These are phyloP conservation scores for Pluvianellus socialis DNA, from an alignment of 2,113 vertebrate species.

Conservation along the genomic window DNA sequence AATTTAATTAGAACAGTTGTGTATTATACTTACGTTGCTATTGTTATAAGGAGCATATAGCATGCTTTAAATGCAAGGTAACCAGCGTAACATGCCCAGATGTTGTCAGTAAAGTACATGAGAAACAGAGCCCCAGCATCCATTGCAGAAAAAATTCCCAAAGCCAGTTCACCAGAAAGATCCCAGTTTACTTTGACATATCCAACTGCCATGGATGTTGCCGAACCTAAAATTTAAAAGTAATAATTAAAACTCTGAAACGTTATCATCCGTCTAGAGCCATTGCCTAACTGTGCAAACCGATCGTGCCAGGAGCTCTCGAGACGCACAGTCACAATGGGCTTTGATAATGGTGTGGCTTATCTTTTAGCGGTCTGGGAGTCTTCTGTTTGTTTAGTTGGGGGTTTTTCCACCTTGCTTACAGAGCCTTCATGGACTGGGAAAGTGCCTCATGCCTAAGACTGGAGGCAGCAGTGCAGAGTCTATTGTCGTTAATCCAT, in stretches of 20 bases:
- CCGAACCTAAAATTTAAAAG: slow-evolving; percentile 77
- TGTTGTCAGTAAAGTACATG: slow-evolving; percentile 82
- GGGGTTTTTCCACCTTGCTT: not conserved
- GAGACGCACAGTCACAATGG: too few species aligned
- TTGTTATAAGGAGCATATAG: slow-evolving; percentile 92
- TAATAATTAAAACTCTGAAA: not conserved
- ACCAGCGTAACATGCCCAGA: slow-evolving; percentile 87
- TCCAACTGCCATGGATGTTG: slow-evolving; percentile 82
- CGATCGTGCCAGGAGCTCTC: not conserved
- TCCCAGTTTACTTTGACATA: slow-evolving; percentile 84
- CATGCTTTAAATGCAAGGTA: slow-evolving; percentile 87
- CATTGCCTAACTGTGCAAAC: not conserved
- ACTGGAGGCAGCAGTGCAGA: not conserved
- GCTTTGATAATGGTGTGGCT: not conserved
- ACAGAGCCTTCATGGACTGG: not conserved
- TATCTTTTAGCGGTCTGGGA: not conserved
- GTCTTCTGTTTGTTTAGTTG: not conserved
- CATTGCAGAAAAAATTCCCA: slow-evolving; percentile 84
- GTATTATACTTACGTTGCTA: slow-evolving; percentile 84
- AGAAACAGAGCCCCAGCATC: slow-evolving; percentile 81
- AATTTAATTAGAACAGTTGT: not conserved
- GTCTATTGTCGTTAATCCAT: not conserved
- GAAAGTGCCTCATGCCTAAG: not conserved
- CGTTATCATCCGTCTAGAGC: not conserved
- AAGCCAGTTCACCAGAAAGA: slow-evolving; percentile 84